A percentile compares a stretch with the other conserved stretches of the same genome.
phyloP scores from a whole-genome alignment of 2,797 vertebrate genomes.

The Oryzias sinensis region DNA sequence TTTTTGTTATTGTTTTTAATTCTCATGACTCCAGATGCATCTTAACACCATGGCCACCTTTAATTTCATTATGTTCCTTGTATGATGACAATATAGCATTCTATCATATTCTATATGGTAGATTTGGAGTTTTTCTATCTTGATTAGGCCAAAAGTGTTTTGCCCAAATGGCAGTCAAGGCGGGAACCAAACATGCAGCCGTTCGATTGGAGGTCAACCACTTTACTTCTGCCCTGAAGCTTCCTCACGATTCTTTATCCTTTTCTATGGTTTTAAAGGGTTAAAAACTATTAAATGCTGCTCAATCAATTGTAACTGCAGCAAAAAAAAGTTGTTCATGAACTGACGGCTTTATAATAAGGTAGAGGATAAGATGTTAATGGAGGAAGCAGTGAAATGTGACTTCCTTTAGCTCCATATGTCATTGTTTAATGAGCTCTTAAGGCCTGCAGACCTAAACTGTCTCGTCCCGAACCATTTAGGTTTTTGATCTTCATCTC shows the following conservation, averaged over 20 bases:
- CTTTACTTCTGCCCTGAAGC: neutral
- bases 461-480: constrained; percentile 3
- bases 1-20: too few species aligned
- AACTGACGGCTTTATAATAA: neutral
- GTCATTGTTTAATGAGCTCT: neutral
- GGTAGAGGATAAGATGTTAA: neutral
- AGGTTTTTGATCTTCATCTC: neutral
- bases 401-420: neutral
- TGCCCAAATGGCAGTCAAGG: too few species aligned
- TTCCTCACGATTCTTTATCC: neutral
- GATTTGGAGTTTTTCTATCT: too few species aligned
- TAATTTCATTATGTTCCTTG: too few species aligned
- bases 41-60: too few species aligned
- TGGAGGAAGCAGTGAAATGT: neutral
- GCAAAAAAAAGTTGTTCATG: neutral
- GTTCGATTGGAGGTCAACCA: too few species aligned
- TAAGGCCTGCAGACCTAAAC: neutral
- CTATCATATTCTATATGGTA: too few species aligned
- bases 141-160: too few species aligned
- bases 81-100: too few species aligned
- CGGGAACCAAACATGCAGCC: too few species aligned
- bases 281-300: neutral
- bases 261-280: neutral
- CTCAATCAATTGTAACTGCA: neutral
- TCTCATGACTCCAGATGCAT: too few species aligned